A percentile compares a stretch with the other conserved stretches of the same genome.
Conservation (phyloP, 2,888 invertebrate species). For the Cyclophora albipunctata region DNA sequence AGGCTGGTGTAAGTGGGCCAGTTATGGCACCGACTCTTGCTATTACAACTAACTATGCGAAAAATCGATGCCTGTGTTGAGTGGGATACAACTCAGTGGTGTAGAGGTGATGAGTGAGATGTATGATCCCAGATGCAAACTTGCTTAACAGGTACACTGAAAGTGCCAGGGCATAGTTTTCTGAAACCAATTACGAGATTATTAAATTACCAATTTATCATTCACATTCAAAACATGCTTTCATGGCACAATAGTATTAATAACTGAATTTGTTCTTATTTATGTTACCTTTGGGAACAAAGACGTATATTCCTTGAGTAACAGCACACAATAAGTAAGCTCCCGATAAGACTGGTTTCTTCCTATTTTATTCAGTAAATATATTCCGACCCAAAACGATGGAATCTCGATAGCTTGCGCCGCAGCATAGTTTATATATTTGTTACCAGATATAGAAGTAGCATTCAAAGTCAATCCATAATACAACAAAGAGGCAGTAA, state of each 20-base stretch:
- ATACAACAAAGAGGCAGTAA: constrained; percentile 80
- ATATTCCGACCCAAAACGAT: constrained; percentile 75
- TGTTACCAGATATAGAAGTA: constrained; percentile 78
- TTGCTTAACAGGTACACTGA: constrained; percentile 77
- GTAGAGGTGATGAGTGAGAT: constrained; percentile 78
- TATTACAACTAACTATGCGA: constrained; percentile 79
- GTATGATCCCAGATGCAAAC: constrained; percentile 78
- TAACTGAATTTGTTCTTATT: no score
- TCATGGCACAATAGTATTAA: no score
- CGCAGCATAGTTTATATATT: constrained; percentile 78
- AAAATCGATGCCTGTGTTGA: constrained; percentile 76
- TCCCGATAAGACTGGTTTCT: constrained; percentile 66
- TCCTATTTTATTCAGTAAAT: constrained; percentile 72
- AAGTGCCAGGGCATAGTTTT: constrained; percentile 46
- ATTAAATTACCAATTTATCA: no score
- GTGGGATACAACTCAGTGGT: constrained; percentile 81
- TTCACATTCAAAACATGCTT: no score
- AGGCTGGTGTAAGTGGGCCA: constrained; percentile 78
- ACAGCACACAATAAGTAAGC: constrained; percentile 70
- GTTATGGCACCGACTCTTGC: constrained; percentile 79
- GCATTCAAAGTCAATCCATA: constrained; percentile 82
- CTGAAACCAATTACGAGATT: no score
- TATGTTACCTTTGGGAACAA: constrained; percentile 59
- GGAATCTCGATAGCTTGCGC: constrained; percentile 80
- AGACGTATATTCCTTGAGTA: constrained; percentile 28